Base-by-base conservation (phyloP, 2,113 vertebrate genomes). In the Amphiprion percula region DNA sequence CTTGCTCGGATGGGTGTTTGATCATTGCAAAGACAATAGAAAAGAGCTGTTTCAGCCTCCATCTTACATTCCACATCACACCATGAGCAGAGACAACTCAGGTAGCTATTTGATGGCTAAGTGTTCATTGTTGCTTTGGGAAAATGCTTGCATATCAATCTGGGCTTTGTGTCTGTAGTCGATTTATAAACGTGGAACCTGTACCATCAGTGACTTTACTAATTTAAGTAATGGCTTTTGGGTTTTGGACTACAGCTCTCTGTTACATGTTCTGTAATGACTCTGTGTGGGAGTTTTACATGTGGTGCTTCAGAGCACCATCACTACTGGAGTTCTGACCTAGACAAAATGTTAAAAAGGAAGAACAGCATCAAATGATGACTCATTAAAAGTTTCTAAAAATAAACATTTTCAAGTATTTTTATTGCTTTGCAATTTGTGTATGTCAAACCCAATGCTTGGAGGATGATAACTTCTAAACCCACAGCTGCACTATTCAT, bases 1-100 rank as follows among this genome's bases (percentile, higher is more conserved):
- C 59, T 67, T 77, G 89, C 78, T 24, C 74, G 73, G 70, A 68
- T 19, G 70, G 61, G 70, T 83, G 68, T 87, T 80, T 87, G 89
- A 88, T 90, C 76, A 58, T 52, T n/a, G 56, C 12, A 68, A 74
- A 89, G 61, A 88, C 85, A 86, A 77, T 79, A 61, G 33, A 63
- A 80, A 83, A 56, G 49, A 74, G 79, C 74, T 61, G 73, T 77
- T 59, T 58, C 73, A 79, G 80, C 63, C 65, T 83, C 21, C 41
- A 54, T 76, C 67, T 76, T 68, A 50, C 17, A 52, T 53, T 58
- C 55, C 67, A 52, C 70, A 28, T 16, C 4, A 14, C 65, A 67
- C 46, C 44, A 50, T 19, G 17, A 65, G 58, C 58, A 74, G 60
- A 74, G 79, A 72, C 62, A 37, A 74, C 50, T 37, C 23, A 54